phyloP scores from a whole-genome alignment of 2,113 vertebrate species.

The Etia nguti region DNA sequence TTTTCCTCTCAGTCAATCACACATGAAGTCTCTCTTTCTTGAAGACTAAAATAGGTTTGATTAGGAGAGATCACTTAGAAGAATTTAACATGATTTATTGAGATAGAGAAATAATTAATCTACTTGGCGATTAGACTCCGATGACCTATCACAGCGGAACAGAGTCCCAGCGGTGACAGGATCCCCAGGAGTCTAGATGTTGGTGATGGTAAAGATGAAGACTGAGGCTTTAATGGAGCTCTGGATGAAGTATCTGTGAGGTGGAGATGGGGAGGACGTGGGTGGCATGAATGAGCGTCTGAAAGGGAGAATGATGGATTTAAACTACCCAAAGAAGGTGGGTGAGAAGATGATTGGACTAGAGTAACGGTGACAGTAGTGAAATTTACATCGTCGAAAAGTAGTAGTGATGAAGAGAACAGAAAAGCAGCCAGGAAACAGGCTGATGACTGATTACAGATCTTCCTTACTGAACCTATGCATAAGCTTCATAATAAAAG shows the following conservation, averaged over 20 bases:
- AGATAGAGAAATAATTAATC: not conserved
- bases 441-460: not conserved
- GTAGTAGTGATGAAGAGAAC: not conserved
- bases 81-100: not conserved
- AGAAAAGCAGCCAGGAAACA: not conserved
- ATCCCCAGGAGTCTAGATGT: not conserved
- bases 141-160: too few relatives aligned
- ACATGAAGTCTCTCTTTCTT: not conserved
- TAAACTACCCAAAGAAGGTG: too few relatives aligned
- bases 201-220: not conserved
- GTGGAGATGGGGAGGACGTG: too few relatives aligned
- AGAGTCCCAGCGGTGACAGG: too few relatives aligned
- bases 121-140: not conserved
- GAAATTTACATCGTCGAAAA: fast-evolving
- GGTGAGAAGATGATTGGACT: too few relatives aligned
- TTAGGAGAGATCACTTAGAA: not conserved
- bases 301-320: too few relatives aligned
- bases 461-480: fast-evolving
- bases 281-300: too few relatives aligned
- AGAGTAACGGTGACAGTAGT: too few relatives aligned
- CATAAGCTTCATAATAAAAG: not conserved
- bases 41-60: not conserved
- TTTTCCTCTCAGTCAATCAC: not conserved
- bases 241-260: too few relatives aligned
- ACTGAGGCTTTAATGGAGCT: too few relatives aligned